Conservation (phyloP, 2,888 invertebrate genomes). For the Phania funesta region DNA sequence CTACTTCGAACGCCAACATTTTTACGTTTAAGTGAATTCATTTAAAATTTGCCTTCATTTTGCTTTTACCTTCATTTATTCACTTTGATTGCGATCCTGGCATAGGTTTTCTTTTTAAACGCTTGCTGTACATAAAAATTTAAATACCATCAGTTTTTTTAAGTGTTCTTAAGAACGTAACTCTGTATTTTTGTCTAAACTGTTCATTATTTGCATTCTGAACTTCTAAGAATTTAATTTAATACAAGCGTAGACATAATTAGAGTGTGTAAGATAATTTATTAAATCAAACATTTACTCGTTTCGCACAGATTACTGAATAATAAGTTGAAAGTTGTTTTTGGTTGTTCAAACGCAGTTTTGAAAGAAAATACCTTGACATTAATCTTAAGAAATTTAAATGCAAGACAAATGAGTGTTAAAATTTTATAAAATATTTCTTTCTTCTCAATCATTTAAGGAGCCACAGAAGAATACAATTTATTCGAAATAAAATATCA, state of each 20-base stretch:
- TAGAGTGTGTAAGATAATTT: slow-evolving; percentile 31
- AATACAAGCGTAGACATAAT: slow-evolving; percentile 14
- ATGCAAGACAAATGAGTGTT: not conserved
- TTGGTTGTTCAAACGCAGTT: not conserved
- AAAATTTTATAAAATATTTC: not conserved
- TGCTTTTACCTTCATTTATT: too few relatives aligned
- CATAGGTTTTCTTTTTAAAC: too few relatives aligned
- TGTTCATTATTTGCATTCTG: too few relatives aligned
- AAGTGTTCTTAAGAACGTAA: too few relatives aligned
- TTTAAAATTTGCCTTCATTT: too few relatives aligned
- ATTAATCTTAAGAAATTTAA: slow-evolving; percentile 52
- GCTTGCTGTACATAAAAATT: too few relatives aligned
- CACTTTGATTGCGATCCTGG: too few relatives aligned
- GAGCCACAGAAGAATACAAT: not conserved
- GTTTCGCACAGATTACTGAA: not conserved
- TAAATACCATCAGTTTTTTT: too few relatives aligned
- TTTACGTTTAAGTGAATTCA: too few relatives aligned
- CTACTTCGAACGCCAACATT: too few relatives aligned
- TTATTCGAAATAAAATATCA: not conserved
- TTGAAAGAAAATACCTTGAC: slow-evolving; percentile 50
- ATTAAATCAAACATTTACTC: slow-evolving; percentile 27
- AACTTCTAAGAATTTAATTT: slow-evolving; percentile 5
- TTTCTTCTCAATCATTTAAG: not conserved
- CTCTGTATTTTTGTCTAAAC: too few relatives aligned
- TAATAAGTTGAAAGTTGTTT: slow-evolving; percentile 62